These are phyloP conservation scores for Torymus tubicola DNA, from an alignment of 2,888 invertebrate genomes.

Conservation along the genomic window DNA sequence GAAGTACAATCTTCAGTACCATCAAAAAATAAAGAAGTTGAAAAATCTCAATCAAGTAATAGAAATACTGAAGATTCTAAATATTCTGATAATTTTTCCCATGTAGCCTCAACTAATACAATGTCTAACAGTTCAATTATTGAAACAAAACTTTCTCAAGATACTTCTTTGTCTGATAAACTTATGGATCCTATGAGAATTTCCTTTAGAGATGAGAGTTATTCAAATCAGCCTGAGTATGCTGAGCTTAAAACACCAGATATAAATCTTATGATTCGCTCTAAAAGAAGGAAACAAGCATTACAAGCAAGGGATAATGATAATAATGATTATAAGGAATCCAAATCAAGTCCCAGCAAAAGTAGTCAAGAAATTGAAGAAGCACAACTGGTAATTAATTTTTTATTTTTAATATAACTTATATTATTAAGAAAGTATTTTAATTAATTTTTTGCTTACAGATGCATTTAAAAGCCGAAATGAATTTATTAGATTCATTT, in stretches of 20 bases:
- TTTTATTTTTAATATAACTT: background rate
- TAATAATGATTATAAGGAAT: constrained; percentile 50
- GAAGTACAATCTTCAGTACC: constrained; percentile 57
- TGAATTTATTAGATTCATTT: constrained; percentile 80
- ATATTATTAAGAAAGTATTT: background rate
- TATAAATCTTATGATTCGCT: constrained; percentile 68
- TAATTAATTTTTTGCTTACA: constrained; percentile 71
- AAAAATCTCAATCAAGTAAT: constrained; percentile 59
- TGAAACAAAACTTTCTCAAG: constrained; percentile 62
- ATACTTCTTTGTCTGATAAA: constrained; percentile 64
- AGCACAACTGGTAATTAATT: constrained; percentile 44
- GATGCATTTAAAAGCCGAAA: constrained; percentile 80
- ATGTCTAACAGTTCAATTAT: constrained; percentile 57
- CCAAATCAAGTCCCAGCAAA: constrained; percentile 54
- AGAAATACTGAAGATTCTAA: constrained; percentile 61
- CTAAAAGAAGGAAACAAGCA: constrained; percentile 66
- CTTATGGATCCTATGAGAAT: constrained; percentile 71
- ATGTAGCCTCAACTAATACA: constrained; percentile 33
- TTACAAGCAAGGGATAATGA: constrained; percentile 44
- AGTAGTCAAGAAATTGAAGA: constrained; percentile 55
- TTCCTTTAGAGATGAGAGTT: constrained; percentile 71
- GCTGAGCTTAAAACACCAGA: constrained; percentile 71
- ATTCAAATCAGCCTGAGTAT: constrained; percentile 70
- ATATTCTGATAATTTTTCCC: constrained; percentile 58
- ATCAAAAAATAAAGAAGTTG: constrained; percentile 63